A percentile compares a stretch with the other conserved stretches of the same genome.
phyloP scores from a whole-genome alignment of 2,888 invertebrate genomes.

The Chromoteleia sp. region DNA sequence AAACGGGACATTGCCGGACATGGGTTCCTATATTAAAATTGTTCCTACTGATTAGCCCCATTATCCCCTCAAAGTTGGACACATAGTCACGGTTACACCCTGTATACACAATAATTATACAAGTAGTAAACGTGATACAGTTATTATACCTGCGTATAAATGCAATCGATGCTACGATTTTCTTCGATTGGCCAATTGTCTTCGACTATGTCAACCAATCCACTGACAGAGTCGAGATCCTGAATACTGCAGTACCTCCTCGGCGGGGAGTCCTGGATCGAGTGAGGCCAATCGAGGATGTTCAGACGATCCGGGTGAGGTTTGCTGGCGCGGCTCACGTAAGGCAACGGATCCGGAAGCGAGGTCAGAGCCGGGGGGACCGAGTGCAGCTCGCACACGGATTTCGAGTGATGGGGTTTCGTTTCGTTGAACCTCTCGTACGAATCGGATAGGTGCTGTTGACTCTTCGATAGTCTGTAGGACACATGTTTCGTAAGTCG shows the following conservation, averaged over 20 bases:
- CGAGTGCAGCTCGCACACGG: conserved; percentile 80
- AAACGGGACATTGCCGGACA: too few relatives aligned
- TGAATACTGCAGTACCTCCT: conserved; percentile 82
- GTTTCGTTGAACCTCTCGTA: conserved; percentile 80
- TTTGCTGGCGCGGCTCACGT: conserved; percentile 61
- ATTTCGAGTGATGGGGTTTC: conserved; percentile 79
- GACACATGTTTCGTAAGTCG: conserved; percentile 34
- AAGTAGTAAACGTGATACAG: too few relatives aligned
- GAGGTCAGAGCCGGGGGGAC: conserved; percentile 76
- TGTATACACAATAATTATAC: too few relatives aligned
- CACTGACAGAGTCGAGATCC: conserved; percentile 82
- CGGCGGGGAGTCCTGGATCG: conserved; percentile 59
- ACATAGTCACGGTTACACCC: too few relatives aligned
- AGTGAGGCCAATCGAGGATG: conserved; percentile 82
- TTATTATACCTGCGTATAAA: conserved; percentile 83
- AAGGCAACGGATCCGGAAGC: conserved; percentile 77
- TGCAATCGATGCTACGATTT: conserved; percentile 81
- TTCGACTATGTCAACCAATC: conserved; percentile 83
- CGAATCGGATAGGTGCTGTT: conserved; percentile 81
- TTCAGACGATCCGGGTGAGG: conserved; percentile 79
- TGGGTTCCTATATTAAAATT: too few relatives aligned
- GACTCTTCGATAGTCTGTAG: conserved; percentile 82
- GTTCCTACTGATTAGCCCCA: too few relatives aligned
- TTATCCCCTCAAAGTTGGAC: too few relatives aligned
- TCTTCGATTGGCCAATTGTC: conserved; percentile 82